phyloP scores from a whole-genome alignment of 1,140 invertebrate species.

The Zophobas morio region DNA sequence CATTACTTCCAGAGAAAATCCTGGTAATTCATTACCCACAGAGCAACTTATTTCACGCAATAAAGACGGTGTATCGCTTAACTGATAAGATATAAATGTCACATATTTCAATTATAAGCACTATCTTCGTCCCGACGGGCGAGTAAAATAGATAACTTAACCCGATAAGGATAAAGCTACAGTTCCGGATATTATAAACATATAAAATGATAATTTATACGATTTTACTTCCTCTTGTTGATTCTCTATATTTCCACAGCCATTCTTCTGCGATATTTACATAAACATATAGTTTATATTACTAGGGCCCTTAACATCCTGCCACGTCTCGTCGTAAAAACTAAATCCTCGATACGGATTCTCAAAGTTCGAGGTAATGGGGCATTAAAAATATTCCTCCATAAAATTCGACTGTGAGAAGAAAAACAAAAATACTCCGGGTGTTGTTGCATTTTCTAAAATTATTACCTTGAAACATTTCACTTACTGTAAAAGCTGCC shows the following conservation, averaged over 20 bases:
- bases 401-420: conserved; percentile 17
- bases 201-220: conserved; percentile 33
- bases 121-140: conserved; percentile 18
- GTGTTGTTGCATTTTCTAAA: neutral
- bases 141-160: conserved; percentile 42
- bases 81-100: conserved; percentile 33
- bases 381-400: conserved; percentile 22
- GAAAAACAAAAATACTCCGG: conserved; percentile 2
- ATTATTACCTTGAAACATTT: neutral
- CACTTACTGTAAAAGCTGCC: too few species aligned
- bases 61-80: conserved; percentile 23
- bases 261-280: conserved; percentile 20
- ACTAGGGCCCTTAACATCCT: conserved; percentile 12
- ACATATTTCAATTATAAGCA: conserved; percentile 47
- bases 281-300: conserved; percentile 42
- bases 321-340: conserved; percentile 19
- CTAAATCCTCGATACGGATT: conserved; percentile 20
- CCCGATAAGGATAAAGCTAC: conserved; percentile 30
- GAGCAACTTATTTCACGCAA: conserved; percentile 32
- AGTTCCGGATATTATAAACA: conserved; percentile 38
- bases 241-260: neutral
- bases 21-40: conserved; percentile 25
- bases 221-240: conserved; percentile 9
- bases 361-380: conserved; percentile 30
- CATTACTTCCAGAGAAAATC: conserved; percentile 3